Evolutionary conservation across 2,113 vertebrate species (phyloP), one percentile per base, ranked within the genome.

Genomic region (Hemichromis elongatus): DNA sequence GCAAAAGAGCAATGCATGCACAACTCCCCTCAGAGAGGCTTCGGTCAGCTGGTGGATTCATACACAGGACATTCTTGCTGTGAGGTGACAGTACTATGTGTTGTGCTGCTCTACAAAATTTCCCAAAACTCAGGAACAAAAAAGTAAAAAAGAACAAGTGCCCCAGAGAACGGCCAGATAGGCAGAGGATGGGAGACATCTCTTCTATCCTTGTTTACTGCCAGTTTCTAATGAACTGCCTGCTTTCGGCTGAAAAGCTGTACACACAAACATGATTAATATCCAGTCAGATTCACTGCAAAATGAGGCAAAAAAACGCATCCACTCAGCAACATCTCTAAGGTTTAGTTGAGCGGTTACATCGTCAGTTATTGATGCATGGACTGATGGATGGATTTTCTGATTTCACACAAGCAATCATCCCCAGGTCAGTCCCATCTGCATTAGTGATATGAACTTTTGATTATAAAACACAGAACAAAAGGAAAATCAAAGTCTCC

Each of bases 171-270:
- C 9, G 16, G 24, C 11, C 35, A 18, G 18, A 50, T 40, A 81
- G 19, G n/a, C n/a, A 13, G n/a, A 37, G n/a, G 33, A 68, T 40
- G 24, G 14, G 52, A 57, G 26, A 21, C 45, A 1, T 30, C 33
- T 50, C 35, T 56, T 81, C 37, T 57, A 24, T 55, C 18, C 45
- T 52, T 50, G 83, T 57, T 81, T 86, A n/a, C 79, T 68, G 85
- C 82, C 33, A 86, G 73, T 95, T 93, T 93, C 88, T 88, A 10
- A 14, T 84, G 56, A 42, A 37, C 24, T 13, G 54, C 37, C 54
- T 26, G 21, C 54, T 59, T 47, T 13, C 30, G 37, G 37, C 16
- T 59, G 10, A 59, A 57, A 80, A 24, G 52, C 54, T 45, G 63
- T 21, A 19, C 54, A 83, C 21, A 77, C 52, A 30, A 40, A 83